Base-by-base conservation (phyloP, 2,113 vertebrate species). In the Lophura nycthemera region DNA sequence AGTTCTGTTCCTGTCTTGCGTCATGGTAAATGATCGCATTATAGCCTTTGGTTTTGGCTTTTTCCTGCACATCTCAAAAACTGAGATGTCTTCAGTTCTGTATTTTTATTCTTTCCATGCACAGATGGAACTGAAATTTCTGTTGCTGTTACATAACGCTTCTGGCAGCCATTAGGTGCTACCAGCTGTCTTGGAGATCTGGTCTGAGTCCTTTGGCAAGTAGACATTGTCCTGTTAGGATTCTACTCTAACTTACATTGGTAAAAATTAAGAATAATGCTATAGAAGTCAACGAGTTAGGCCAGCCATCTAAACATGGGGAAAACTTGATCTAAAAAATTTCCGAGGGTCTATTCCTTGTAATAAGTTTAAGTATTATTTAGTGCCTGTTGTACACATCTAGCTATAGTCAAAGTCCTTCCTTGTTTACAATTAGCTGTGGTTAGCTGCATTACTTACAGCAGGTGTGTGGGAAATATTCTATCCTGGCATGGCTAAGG, bases 121-220 rank as follows among this genome's bases (percentile, higher is more conserved):
- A 18, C 1, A 10, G 69, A 54, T 66, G 79, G 90, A 96, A 90
- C 59, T 4, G 63, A 92, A 90, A 86, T 93, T 88, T 76, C 92
- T 86, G 54, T 43, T 83, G 29, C 63, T 38, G 30, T 67, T 96
- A 90, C 72, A 66, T 81, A 93, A 81, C 45, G 42, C 18, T 4
- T 2, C 5, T 13, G 60, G 27, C 27, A 65, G 74, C 24, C 27
- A 24, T 84, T 38, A 86, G 32, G 16, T 32, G 29, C 52, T 82
- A 32, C 32, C 24, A 78, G 57, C 52, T 82, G 47, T 60, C 66
- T 88, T 42, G 11, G 66, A 56, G 50, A 32, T 60, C 59, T 80
- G 40, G 13, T 66, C 42, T 65, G 48, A 59, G 40, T 47, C 43
- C 13, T 87, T 57, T 45, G n/a, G 13, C 47, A 65, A 73, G 78